Evolutionary conservation across 2,113 vertebrate genomes (phyloP).

Genomic region (Phyllostomus hastatus): DNA sequence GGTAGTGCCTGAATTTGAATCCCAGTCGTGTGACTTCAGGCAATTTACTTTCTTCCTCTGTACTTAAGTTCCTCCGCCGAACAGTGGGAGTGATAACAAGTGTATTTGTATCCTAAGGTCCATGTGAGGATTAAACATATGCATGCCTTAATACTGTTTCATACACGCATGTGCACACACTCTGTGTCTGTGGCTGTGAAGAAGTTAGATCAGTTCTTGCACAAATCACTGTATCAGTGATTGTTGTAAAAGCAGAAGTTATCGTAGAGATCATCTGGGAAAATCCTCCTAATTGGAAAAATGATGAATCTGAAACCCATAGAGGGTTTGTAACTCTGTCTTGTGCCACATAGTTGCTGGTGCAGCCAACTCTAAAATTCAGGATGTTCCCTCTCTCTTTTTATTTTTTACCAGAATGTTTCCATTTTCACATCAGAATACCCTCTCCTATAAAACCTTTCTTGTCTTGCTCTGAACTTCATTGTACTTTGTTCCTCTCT

Average conservation of each 20-base stretch:
- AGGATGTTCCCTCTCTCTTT: neutral
- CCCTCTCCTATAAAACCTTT: neutral
- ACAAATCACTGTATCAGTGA: neutral
- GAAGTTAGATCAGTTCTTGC: neutral
- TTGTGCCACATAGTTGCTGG: neutral
- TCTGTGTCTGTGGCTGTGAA: neutral
- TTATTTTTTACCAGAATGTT: neutral
- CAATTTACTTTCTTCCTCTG: neutral
- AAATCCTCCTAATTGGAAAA: slow-evolving; percentile 46
- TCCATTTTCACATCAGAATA: neutral
- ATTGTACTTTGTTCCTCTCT: neutral
- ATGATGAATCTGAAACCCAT: slow-evolving; percentile 24
- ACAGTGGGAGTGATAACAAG: neutral
- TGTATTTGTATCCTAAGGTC: neutral
- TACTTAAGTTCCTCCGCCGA: neutral
- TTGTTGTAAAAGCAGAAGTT: slow-evolving; percentile 38
- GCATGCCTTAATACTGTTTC: neutral
- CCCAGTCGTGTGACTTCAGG: neutral
- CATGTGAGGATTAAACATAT: neutral
- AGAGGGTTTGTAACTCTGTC: neutral
- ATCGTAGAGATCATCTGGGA: neutral
- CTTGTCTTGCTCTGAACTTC: neutral
- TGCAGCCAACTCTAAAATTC: neutral
- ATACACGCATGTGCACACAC: too few species aligned
- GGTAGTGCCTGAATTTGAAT: neutral